Evolutionary conservation across 2,888 invertebrate genomes (phyloP).

Genomic region (Hydrotaea diabolus): DNA sequence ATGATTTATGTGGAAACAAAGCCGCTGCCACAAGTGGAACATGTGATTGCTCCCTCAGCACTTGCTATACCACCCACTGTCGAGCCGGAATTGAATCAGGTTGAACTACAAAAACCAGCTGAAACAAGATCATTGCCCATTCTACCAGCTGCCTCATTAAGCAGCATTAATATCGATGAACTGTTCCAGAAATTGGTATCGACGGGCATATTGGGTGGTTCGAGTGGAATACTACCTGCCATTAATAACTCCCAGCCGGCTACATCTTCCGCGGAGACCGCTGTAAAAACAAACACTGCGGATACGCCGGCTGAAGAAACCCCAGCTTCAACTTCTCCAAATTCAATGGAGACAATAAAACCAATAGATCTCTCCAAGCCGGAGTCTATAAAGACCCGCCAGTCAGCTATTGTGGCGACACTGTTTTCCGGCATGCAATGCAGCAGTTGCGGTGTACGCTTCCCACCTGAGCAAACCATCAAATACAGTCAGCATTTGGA

Average conservation of each 20-base stretch:
- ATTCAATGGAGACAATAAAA: constrained; percentile 80
- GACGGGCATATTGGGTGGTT: constrained; percentile 87
- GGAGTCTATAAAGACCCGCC: constrained; percentile 88
- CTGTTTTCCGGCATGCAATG: constrained; percentile 97
- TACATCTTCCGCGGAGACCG: neutral
- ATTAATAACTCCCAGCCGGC: constrained; percentile 20
- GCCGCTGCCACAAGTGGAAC: constrained; percentile 68
- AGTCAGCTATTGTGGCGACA: constrained; percentile 85
- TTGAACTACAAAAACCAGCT: constrained; percentile 74
- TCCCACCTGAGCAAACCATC: constrained; percentile 93
- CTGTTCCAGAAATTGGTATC: constrained; percentile 92
- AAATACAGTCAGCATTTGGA: constrained; percentile 97
- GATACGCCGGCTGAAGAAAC: constrained; percentile 51
- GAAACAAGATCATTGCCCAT: constrained; percentile 64
- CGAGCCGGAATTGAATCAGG: constrained; percentile 37
- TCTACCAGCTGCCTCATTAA: constrained; percentile 76
- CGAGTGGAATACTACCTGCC: constrained; percentile 58
- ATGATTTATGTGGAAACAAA: constrained; percentile 85
- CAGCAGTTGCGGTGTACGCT: constrained; percentile 96
- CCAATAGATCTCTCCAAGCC: constrained; percentile 86
- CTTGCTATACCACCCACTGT: constrained; percentile 63
- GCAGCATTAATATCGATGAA: constrained; percentile 86
- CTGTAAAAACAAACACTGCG: constrained; percentile 21
- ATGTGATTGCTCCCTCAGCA: constrained; percentile 28
- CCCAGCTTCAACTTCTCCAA: constrained; percentile 70